A percentile compares a stretch with the other conserved stretches of the same genome.
Conservation (phyloP, 2,797 vertebrate genomes). For the Anableps anableps region DNA sequence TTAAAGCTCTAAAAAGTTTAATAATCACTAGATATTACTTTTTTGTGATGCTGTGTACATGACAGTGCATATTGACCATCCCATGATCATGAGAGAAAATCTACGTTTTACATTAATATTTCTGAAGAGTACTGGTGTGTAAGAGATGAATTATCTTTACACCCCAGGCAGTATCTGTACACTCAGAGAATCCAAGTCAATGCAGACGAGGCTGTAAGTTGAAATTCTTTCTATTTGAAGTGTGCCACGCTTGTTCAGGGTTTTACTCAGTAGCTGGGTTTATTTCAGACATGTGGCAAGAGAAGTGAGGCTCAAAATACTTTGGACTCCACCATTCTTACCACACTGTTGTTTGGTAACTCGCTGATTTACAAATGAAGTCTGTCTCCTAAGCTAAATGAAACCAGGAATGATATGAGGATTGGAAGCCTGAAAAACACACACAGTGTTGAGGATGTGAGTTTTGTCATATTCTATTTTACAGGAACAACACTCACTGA, state of each 20-base stretch:
- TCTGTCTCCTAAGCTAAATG: conserved; percentile 34
- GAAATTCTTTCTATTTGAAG: conserved; percentile 79
- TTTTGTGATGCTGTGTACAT: conserved; percentile 59
- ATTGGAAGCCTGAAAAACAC: conserved; percentile 39
- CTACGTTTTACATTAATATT: conserved; percentile 59
- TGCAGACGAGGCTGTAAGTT: conserved; percentile 74
- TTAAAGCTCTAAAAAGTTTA: conserved; percentile 60
- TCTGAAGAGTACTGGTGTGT: conserved; percentile 60
- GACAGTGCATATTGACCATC: conserved; percentile 28
- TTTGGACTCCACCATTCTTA: conserved; percentile 59
- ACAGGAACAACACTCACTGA: conserved; percentile 2
- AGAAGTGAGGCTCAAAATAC: conserved; percentile 68
- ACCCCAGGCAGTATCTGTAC: conserved; percentile 62
- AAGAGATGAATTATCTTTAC: conserved; percentile 56
- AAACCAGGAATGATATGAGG: conserved; percentile 36
- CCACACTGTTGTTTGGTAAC: conserved; percentile 48
- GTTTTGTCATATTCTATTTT: conserved; percentile 17
- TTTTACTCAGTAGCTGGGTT: conserved; percentile 66
- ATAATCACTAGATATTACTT: conserved; percentile 66
- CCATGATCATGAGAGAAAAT: conserved; percentile 62
- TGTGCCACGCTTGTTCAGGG: conserved; percentile 62
- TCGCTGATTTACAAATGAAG: conserved; percentile 54
- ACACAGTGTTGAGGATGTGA: conserved; percentile 31
- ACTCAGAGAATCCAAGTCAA: conserved; percentile 73
- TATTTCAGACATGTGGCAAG: conserved; percentile 60